Conservation (phyloP, 2,113 vertebrate species). For the Actenoides lindsayi region DNA sequence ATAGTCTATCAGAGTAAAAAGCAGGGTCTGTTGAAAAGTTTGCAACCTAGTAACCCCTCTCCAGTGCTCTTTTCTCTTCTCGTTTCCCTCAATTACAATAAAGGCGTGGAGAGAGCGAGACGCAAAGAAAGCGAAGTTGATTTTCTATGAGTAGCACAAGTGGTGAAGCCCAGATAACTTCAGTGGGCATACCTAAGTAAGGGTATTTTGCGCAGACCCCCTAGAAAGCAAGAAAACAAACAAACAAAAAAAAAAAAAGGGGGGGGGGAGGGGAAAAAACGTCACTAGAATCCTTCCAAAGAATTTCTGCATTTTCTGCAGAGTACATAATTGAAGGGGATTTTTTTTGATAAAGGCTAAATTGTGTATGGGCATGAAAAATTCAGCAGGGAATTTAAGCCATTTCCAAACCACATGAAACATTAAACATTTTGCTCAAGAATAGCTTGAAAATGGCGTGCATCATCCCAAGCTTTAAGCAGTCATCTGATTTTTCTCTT, state of each 20-base stretch:
- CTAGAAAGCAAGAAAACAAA: neutral
- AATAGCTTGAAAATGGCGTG: conserved; percentile 35
- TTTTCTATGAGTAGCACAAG: conserved; percentile 39
- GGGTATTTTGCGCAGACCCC: neutral
- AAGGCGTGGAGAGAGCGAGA: neutral
- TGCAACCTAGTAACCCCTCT: neutral
- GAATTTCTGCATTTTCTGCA: conserved; percentile 13
- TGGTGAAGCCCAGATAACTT: neutral
- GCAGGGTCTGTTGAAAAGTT: neutral
- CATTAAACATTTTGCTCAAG: conserved; percentile 46
- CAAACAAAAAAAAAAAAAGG: neutral
- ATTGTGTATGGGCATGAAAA: conserved; percentile 51
- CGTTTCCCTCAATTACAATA: neutral
- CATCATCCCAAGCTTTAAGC: conserved; percentile 33
- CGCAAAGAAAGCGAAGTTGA: neutral
- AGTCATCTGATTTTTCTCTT: conserved; percentile 24
- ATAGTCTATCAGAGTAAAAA: neutral
- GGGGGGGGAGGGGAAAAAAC: fast-evolving
- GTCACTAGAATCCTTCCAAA: neutral
- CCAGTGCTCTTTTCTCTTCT: neutral
- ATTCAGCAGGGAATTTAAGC: conserved; percentile 62
- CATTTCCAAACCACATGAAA: conserved; percentile 54
- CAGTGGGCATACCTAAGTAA: neutral
- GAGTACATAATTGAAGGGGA: conserved; percentile 39
- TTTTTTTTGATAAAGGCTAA: conserved; percentile 43